phyloP scores from a whole-genome alignment of 2,888 invertebrate genomes.

The Deroplatys truncata region DNA sequence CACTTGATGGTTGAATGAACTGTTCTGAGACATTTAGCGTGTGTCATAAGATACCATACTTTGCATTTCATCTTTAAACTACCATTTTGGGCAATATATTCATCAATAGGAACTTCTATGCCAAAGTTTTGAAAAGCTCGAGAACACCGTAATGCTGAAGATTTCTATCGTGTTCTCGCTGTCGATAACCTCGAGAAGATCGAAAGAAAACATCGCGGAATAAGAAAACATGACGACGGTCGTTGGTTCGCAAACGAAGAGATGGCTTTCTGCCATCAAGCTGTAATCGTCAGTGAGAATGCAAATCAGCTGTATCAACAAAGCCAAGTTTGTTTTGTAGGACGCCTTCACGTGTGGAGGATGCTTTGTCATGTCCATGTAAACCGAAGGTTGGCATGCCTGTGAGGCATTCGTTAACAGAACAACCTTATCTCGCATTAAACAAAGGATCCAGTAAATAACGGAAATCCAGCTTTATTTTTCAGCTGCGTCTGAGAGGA shows the following conservation, averaged over 20 bases:
- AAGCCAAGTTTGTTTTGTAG: background rate
- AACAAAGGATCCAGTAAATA: background rate
- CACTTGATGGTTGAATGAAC: too few relatives aligned
- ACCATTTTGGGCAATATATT: too few relatives aligned
- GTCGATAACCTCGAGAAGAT: background rate
- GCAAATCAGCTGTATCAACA: background rate
- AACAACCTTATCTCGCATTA: background rate
- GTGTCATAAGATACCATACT: too few relatives aligned
- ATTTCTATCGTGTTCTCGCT: background rate
- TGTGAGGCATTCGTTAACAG: background rate
- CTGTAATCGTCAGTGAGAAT: background rate
- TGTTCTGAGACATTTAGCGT: too few relatives aligned
- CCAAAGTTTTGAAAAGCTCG: too few relatives aligned
- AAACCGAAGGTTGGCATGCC: background rate
- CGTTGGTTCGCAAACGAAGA: background rate
- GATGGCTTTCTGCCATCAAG: background rate
- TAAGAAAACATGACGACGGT: background rate
- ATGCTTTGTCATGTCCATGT: background rate
- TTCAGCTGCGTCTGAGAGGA: background rate
- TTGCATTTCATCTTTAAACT: too few relatives aligned
- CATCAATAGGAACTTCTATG: too few relatives aligned
- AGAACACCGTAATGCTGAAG: background rate
- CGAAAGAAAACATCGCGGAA: background rate
- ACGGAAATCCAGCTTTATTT: background rate
- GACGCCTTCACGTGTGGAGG: background rate